Evolutionary conservation across 2,113 vertebrate species (phyloP), one percentile per base, ranked within the genome.

Genomic region (Oreochromis niloticus): DNA sequence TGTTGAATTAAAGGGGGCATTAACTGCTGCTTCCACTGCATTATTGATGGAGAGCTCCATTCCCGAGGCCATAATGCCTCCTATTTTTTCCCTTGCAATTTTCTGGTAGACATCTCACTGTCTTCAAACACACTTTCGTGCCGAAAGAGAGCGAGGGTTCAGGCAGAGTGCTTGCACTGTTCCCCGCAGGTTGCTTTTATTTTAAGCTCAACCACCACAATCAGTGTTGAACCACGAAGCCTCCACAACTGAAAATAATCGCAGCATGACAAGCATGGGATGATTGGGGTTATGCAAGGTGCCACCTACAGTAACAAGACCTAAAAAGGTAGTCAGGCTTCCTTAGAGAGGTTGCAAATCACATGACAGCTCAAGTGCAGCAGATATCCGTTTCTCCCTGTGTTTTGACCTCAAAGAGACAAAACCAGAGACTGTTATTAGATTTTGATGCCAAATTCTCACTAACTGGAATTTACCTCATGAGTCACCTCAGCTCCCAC

Each of bases 1-100:
- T 96, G 96, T 96, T 96, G 95, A 94, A 95, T 95, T 95, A 95
- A 95, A 91, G 91, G 89, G 89, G 90, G 91, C 94, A 96, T 95
- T 96, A 95, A 94, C 91, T 87, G 93, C 93, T 87, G 91, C 89
- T 89, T 92, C 82, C 81, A 81, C 91, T 96, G 93, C 95, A 96
- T 96, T 95, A 96, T 96, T 96, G 90, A 96, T 96, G 83, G 87
- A 73, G 55, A 10, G 85, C 86, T 94, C 88, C 91, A 80, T 92
- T 93, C 92, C 93, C 32, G 54, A 94, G 85, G 87, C 94, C 90
- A 91, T 95, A 95, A 95, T 86, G 91, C 89, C 80, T 92, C 87
- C 89, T 87, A 88, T 94, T 94, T 95, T 93, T 92, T 92, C 91
- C 88, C 88, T 90, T 81, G 87, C 92, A 89, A 93, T 93, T 93